These are phyloP conservation scores for Epirrhoe tristata DNA, from an alignment of 2,888 invertebrate genomes.

Conservation along the genomic window DNA sequence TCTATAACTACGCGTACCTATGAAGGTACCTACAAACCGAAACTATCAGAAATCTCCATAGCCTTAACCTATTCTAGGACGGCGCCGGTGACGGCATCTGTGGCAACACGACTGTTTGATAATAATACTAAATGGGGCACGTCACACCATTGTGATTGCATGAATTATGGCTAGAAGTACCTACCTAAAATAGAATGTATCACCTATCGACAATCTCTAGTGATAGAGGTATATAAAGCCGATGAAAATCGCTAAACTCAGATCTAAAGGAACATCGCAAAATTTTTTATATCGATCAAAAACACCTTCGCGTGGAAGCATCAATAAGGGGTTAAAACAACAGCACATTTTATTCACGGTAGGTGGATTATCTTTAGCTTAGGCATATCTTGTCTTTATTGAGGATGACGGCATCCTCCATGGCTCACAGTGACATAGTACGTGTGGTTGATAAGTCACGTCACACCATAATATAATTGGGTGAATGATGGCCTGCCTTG, in stretches of 20 bases:
- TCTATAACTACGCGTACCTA: not conserved
- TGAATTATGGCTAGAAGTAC: conserved; percentile 1
- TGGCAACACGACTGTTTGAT: conserved; percentile 51
- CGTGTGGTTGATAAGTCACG: conserved; percentile 26
- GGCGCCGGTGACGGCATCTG: conserved; percentile 70
- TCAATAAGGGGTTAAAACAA: no score
- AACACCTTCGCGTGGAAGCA: no score
- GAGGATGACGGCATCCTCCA: conserved; percentile 65
- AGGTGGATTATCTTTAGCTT: not conserved
- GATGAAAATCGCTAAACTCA: no score
- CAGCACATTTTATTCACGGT: not conserved
- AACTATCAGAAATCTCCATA: conserved; percentile 50
- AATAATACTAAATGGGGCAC: conserved; percentile 63
- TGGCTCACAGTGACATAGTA: conserved; percentile 43
- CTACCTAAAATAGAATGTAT: not conserved
- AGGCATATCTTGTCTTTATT: conserved; percentile 4
- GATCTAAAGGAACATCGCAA: not conserved
- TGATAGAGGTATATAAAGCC: no score
- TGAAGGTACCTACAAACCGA: conserved; percentile 17
- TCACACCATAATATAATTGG: conserved; percentile 32
- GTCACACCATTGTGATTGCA: conserved; percentile 37
- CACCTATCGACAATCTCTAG: not conserved
- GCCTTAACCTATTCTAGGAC: conserved; percentile 55
- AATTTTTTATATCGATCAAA: no score
- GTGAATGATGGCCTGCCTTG: conserved; percentile 24